Base-by-base conservation (phyloP, 1,140 invertebrate genomes). In the Phenacoccus solenopsis region DNA sequence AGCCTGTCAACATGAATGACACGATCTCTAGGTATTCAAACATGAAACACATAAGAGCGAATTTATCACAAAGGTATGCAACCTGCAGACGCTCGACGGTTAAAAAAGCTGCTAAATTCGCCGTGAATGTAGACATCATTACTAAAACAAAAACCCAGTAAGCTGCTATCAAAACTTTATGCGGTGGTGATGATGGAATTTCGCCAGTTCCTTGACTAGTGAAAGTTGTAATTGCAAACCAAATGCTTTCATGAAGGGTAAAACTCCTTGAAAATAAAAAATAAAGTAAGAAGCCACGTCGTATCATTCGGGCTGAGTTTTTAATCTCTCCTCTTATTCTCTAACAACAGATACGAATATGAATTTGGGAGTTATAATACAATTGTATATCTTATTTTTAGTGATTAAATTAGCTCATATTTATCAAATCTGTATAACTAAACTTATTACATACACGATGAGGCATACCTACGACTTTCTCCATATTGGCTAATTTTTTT, bases 11-110 rank as follows among this genome's bases (percentile, higher is more conserved):
- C 1, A n/a, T n/a, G n/a, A n/a, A n/a, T n/a, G n/a, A n/a, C n/a
- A n/a, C n/a, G n/a, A n/a, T n/a, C n/a, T n/a, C 30, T 5, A 32
- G 4, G 5, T 5, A 59, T 21, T 20, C n/a, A 10, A 38, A 38
- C 16, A 38, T 38, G 5, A 49, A 21, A 38, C 12, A 22, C 49
- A 24, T 68, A 25, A 9, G 12, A 25, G 28, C 16, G 13, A 25
- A 25, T 28, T 22, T 22, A 16, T 13, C 27, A n/a, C n/a, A n/a
- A n/a, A n/a, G n/a, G n/a, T n/a, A n/a, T 70, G 22, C 69, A n/a
- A 89, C 88, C 84, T 93, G 92, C 94, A 96, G 96, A 77, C 93
- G 86, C 80, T 95, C 94, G 1, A 98, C 94, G 0, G 95, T 98
- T 0, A 98, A 83, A 78, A 98, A 97, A 1, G 95, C 95, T 2